Evolutionary conservation across 2,113 vertebrate species (phyloP), one percentile per base, ranked within the genome.

Genomic region (Myotis lucifugus): DNA sequence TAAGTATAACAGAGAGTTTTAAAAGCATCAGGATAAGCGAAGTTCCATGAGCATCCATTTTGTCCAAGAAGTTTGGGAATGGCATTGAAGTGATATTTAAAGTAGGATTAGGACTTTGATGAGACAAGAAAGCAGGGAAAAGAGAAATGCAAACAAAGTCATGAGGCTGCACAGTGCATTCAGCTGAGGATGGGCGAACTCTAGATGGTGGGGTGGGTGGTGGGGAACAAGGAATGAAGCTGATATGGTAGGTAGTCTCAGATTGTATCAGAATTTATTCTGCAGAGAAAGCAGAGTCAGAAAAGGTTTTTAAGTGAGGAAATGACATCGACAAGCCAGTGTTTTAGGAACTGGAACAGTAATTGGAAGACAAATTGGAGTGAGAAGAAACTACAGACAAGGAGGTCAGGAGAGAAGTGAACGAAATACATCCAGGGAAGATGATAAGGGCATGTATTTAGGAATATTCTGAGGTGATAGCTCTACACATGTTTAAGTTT

Each of bases 101-200:
- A 91, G 6, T 85, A 73, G 27, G 13, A 67, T 13, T 2, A 15
- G 5, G 18, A 32, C 9, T 88, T 32, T 19, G 27, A 87, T 15
- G 8, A 46, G 27, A 67, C 29, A 11, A 61, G 37, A 64, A 54
- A 72, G 5, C 37, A 59, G 23, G 2, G 15, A 18, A 77, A 52
- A 13, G 14, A 83, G 21, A 74, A 34, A n/a, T 8, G 4, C 0
- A 8, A 72, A 59, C 0, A 8, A 72, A 59, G 1, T 19, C 19
- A 0, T 6, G 56, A 76, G 29, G 29, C 34, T 66, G 0, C 12
- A 5, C 7, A 6, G 9, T 2, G 0, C 1, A 0, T 3, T 18
- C 29, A 6, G n/a, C 13, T 0, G 3, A 66, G n/a, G 29, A 29
- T 11, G 14, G 3, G 17, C 72, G 52, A 18, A 59, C 27, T 34